A percentile compares a stretch with the other conserved stretches of the same genome.
Conservation (phyloP, 2,113 vertebrate genomes). For the Myotis yumanensis region DNA sequence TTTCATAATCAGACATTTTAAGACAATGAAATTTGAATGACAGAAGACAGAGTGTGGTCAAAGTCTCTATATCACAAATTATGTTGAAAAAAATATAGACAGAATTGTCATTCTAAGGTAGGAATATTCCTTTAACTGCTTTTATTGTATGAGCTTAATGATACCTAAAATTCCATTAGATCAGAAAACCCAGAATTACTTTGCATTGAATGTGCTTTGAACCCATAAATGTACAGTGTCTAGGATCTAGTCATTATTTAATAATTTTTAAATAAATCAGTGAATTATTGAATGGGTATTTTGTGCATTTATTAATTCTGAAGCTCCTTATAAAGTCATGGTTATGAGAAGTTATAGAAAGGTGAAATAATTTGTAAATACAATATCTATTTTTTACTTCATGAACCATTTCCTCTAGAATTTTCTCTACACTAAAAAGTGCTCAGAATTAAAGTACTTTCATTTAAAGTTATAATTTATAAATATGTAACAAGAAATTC, state of each 20-base stretch:
- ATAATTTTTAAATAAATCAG: conserved; percentile 34
- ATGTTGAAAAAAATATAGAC: background rate
- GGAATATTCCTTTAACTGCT: background rate
- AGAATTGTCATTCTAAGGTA: background rate
- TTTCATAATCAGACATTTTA: background rate
- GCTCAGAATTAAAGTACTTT: background rate
- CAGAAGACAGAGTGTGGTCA: background rate
- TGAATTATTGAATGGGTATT: conserved; percentile 42
- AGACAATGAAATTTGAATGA: background rate
- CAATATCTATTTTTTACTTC: background rate
- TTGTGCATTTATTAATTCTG: conserved; percentile 49
- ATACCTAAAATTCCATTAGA: background rate
- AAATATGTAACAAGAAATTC: conserved; percentile 44
- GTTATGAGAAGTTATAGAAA: conserved; percentile 24
- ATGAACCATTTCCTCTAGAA: background rate
- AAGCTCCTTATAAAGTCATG: background rate
- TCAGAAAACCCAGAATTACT: conserved; percentile 10
- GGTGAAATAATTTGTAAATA: conserved; percentile 36
- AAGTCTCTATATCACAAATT: conserved; percentile 5
- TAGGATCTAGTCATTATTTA: conserved; percentile 35
- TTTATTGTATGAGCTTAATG: background rate
- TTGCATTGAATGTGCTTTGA: conserved; percentile 12
- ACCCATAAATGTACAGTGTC: background rate
- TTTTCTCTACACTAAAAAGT: background rate
- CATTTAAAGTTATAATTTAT: conserved; percentile 56